A percentile compares a stretch with the other conserved stretches of the same genome.
Evolutionary conservation across 2,113 vertebrate species (phyloP).

Genomic region (Pomatostomus ruficeps): DNA sequence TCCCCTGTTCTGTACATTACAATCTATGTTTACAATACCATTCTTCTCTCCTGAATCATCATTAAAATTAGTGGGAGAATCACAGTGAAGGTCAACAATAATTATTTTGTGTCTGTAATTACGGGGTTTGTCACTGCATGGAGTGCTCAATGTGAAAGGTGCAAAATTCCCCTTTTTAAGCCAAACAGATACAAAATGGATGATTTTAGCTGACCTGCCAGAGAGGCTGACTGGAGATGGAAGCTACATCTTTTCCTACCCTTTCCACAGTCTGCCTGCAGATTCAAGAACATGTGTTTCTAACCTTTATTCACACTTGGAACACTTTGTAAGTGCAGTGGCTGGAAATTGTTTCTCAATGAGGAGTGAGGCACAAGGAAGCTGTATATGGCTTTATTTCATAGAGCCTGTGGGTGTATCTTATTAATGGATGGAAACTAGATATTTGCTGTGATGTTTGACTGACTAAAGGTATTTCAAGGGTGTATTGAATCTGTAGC

Average conservation of each 20-base stretch:
- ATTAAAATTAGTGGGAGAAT: not conserved
- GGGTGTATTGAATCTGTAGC: not conserved
- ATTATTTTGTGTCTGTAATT: not conserved
- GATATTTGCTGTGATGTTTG: not conserved
- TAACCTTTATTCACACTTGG: not conserved
- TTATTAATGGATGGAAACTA: not conserved
- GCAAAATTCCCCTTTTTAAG: not conserved
- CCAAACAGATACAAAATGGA: not conserved
- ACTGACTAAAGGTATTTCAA: not conserved
- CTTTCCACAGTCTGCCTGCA: not conserved
- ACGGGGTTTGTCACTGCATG: not conserved
- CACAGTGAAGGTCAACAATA: not conserved
- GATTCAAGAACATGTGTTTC: not conserved
- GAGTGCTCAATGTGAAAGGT: not conserved
- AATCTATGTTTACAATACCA: not conserved
- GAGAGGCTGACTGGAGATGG: not conserved
- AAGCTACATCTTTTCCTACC: not conserved
- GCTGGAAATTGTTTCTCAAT: not conserved
- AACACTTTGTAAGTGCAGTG: not conserved
- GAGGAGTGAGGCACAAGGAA: not conserved
- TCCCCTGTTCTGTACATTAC: not conserved
- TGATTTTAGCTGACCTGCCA: not conserved
- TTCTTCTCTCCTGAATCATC: not conserved
- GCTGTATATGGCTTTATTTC: not conserved
- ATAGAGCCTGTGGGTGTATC: not conserved